Evolutionary conservation across 2,113 vertebrate genomes (phyloP).

Genomic region (Vanacampus margaritifer): DNA sequence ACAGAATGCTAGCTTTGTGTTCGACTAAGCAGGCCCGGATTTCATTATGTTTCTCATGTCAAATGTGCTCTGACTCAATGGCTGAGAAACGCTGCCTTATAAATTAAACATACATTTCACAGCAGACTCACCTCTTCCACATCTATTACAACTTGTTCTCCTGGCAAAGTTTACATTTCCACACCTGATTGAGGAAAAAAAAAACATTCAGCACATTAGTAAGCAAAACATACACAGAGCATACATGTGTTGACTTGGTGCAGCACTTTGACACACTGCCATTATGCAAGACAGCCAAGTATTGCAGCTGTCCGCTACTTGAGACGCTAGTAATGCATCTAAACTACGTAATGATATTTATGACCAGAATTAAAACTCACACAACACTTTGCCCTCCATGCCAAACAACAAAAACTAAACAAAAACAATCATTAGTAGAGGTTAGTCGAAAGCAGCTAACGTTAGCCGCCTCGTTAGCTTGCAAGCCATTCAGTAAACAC

Average conservation of each 20-base stretch:
- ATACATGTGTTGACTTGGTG: background rate
- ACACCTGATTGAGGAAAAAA: conserved; percentile 72
- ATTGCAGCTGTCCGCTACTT: conserved; percentile 19
- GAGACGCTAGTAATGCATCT: background rate
- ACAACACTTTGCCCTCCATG: conserved; percentile 9
- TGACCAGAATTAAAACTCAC: background rate
- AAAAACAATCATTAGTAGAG: background rate
- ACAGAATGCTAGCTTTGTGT: background rate
- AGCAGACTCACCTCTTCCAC: conserved; percentile 82
- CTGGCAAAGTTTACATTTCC: conserved; percentile 97
- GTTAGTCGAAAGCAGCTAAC: conserved; percentile 12
- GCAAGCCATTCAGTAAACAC: background rate
- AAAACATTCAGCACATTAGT: background rate
- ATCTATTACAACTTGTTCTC: conserved; percentile 95
- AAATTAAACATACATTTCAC: background rate
- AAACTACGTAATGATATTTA: conserved; percentile 10
- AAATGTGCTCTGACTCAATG: no score
- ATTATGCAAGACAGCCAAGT: background rate
- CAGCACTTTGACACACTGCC: background rate
- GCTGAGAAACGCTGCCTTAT: no score
- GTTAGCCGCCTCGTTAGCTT: conserved; percentile 10
- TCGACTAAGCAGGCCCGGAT: background rate
- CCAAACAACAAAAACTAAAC: background rate
- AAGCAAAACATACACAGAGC: background rate
- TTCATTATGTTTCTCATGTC: background rate